These are phyloP conservation scores for Poicephalus gulielmi DNA, from an alignment of 2,113 vertebrate species.

Conservation along the genomic window DNA sequence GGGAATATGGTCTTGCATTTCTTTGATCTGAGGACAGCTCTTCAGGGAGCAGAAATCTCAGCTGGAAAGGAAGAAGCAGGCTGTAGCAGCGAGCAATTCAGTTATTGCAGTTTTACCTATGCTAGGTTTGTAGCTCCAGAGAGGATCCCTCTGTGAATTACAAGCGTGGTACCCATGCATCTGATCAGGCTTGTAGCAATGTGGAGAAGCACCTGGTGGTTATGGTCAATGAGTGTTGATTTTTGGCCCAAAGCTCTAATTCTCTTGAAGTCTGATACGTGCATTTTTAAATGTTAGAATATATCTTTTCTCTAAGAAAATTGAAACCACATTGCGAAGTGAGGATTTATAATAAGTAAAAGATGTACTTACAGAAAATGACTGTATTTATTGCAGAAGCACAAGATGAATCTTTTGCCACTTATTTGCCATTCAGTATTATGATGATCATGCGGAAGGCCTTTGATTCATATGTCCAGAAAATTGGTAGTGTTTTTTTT, in stretches of 20 bases:
- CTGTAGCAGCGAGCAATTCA: neutral
- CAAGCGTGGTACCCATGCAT: fast-evolving
- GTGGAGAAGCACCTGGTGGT: neutral
- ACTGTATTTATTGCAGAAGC: neutral
- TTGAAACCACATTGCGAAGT: neutral
- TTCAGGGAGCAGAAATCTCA: neutral
- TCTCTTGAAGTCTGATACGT: neutral
- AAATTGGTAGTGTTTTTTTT: neutral
- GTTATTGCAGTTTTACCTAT: neutral
- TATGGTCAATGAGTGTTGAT: neutral
- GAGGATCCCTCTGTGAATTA: neutral
- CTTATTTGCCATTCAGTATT: neutral
- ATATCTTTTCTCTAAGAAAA: neutral
- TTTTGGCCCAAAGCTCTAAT: neutral
- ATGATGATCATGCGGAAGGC: neutral
- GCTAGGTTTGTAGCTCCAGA: neutral
- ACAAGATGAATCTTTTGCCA: neutral
- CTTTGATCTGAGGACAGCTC: neutral
- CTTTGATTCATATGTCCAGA: neutral
- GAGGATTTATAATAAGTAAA: neutral
- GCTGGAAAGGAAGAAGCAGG: neutral
- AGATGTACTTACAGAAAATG: neutral
- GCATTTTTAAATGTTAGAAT: neutral
- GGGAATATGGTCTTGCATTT: neutral
- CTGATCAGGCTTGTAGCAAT: neutral